Evolutionary conservation across 92 coral and sea anemone genomes (phyloP), one percentile per base, ranked within the genome.

Genomic region (Porites cylindrica): DNA sequence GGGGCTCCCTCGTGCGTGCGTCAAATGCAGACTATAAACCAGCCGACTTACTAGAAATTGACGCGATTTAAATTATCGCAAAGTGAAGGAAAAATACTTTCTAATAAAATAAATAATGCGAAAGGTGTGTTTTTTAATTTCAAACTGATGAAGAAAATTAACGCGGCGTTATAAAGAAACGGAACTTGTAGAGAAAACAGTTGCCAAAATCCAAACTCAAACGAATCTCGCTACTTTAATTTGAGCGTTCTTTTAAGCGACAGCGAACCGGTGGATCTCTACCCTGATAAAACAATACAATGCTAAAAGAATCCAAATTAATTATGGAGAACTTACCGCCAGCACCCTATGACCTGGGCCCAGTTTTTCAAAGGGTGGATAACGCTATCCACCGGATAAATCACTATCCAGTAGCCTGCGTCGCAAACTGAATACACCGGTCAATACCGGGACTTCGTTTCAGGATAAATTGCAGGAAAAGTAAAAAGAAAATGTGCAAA

Each of bases 11-110:
- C 26, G 26, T 24, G 26, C 26, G 26, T 24, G 26, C 26, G 26
- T 24, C 26, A 24, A 24, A 24, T 24, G 26, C 26, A 24, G 26
- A 24, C 26, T 24, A 24, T 24, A 24, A 24, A 24, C 26, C 26
- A 24, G 26, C 26, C 0, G 26, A 24, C 24, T 75, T 75, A 76
- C 58, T 24, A 50, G 29, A 76, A 76, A 32, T 76, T 76, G 80
- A 76, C 80, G 60, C 80, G 80, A 76, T 76, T 76, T 76, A 76
- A 76, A 76, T 76, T 76, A 76, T 76, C 80, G 80, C 80, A 76
- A 76, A 76, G 80, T 76, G 80, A 76, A 76, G 80, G 80, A 47
- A 76, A 76, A 76, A 75, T 76, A 76, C 80, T 76, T 76, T 76
- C 80, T 76, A 76, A 76, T 76, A 76, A 76, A 76, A 76, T 76